Evolutionary conservation across 2,113 vertebrate species (phyloP), one percentile per base, ranked within the genome.

Genomic region (Tragelaphus strepsiceros): DNA sequence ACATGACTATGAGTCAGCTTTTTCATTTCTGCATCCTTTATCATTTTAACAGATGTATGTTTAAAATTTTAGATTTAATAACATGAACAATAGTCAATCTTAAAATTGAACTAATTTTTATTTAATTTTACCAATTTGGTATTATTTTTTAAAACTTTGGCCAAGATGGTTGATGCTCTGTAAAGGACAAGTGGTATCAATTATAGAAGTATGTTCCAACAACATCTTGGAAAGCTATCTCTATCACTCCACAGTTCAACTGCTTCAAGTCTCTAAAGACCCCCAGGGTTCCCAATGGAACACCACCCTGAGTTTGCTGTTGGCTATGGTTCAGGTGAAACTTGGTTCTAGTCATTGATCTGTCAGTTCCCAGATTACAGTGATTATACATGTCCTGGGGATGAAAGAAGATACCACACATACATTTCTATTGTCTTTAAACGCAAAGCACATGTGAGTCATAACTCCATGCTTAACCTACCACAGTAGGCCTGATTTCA

Each of bases 391-490:
- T 6, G 2, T 43, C 88, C 88, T 39, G 88, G 28, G 80, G 51
- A 93, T 87, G 86, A 95, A 96, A 59, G 88, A 21, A 91, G 93
- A 97, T 53, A 92, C n/a, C 94, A 95, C 26, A 53, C 32, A 78
- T 15, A 58, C n/a, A 91, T 32, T 96, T 89, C 85, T 94, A 83
- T 39, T 83, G 62, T 43, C 53, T 92, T 90, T 71, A 2, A 95
- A 3, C 30, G 92, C 94, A 62, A 97, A 95, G 92, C 93, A 95
- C 82, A 56, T 78, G 39, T 96, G 64, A 97, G 39, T 87, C 87
- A n/a, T 35, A 97, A 96, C 11, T 13, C 85, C 61, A 89, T 81
- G 30, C 10, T 62, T 61, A 96, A 26, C 24, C 30, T 88, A 89
- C 28, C 64, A 92, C 54, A 91, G 30, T 6, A 32, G 1, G 0